A percentile compares a stretch with the other conserved stretches of the same genome.
phyloP scores from a whole-genome alignment of 1,140 invertebrate species.

The Melanaphis sacchari region DNA sequence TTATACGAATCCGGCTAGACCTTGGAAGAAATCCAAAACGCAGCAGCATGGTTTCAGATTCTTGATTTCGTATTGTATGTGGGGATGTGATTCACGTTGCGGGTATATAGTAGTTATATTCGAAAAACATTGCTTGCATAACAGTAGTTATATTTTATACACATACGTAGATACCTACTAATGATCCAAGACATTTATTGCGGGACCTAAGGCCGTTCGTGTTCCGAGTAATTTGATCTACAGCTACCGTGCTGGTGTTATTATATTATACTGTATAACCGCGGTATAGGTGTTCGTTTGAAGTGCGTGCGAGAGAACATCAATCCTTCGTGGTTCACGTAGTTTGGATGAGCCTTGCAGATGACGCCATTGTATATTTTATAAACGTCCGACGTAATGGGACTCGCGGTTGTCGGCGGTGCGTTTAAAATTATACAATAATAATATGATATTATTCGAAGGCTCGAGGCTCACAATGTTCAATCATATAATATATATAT shows the following conservation, averaged over 20 bases:
- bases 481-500: not conserved
- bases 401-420: not conserved
- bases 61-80: not conserved
- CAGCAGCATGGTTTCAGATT: not conserved
- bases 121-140: not conserved
- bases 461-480: not conserved
- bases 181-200: slow-evolving; percentile 40
- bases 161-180: not conserved
- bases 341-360: not conserved
- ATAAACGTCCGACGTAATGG: not conserved
- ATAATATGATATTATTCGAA: not conserved
- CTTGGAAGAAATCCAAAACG: slow-evolving; percentile 4
- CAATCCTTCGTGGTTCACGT: not conserved
- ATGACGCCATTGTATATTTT: not conserved
- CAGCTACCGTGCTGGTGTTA: not conserved
- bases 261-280: not conserved
- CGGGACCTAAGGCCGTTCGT: slow-evolving; percentile 25
- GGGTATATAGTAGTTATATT: not conserved
- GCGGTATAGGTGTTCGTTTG: slow-evolving; percentile 31
- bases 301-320: not conserved
- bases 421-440: not conserved
- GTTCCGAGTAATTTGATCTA: slow-evolving; percentile 39
- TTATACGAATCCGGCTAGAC: not conserved
- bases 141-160: slow-evolving; percentile 20
- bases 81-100: not conserved